A percentile compares a stretch with the other conserved stretches of the same genome.
These are phyloP conservation scores for Perdita meconis DNA, from an alignment of 2,888 invertebrate genomes.

Conservation along the genomic window DNA sequence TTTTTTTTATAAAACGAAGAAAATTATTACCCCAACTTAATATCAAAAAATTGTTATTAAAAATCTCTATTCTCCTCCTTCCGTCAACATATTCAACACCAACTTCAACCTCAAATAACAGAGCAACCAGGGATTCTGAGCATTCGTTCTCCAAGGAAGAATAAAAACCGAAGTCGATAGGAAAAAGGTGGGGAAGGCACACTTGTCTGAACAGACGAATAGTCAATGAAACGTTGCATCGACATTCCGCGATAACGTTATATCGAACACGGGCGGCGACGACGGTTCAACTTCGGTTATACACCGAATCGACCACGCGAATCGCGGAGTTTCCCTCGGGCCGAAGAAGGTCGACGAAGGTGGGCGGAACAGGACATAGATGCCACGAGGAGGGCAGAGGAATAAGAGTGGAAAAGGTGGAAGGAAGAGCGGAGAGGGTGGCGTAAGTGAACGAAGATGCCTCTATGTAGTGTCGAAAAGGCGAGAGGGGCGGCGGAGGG, in stretches of 20 bases:
- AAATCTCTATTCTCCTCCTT: no score
- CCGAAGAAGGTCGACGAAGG: slow-evolving; percentile 40
- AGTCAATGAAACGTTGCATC: background rate
- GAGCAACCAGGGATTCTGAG: no score
- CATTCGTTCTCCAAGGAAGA: no score
- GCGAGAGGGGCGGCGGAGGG: slow-evolving; percentile 62
- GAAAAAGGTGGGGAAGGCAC: no score
- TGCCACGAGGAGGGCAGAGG: slow-evolving; percentile 15
- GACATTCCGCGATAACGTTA: slow-evolving; percentile 3
- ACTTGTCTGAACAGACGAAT: slow-evolving; percentile 9
- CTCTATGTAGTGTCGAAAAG: slow-evolving; percentile 58
- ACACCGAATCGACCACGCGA: slow-evolving; percentile 29
- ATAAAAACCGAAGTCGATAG: no score
- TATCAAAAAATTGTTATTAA: no score
- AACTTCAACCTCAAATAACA: no score
- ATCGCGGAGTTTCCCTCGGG: slow-evolving; percentile 32
- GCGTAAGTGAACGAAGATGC: slow-evolving; percentile 50
- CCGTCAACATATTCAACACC: no score
- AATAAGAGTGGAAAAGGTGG: background rate
- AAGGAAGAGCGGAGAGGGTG: slow-evolving; percentile 17
- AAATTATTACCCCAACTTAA: no score
- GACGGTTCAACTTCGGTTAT: slow-evolving; percentile 33
- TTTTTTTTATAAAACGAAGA: no score
- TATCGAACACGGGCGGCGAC: background rate
- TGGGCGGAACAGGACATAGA: slow-evolving; percentile 22